Base-by-base conservation (phyloP, 2,113 vertebrate genomes). In the Corvus cornix region DNA sequence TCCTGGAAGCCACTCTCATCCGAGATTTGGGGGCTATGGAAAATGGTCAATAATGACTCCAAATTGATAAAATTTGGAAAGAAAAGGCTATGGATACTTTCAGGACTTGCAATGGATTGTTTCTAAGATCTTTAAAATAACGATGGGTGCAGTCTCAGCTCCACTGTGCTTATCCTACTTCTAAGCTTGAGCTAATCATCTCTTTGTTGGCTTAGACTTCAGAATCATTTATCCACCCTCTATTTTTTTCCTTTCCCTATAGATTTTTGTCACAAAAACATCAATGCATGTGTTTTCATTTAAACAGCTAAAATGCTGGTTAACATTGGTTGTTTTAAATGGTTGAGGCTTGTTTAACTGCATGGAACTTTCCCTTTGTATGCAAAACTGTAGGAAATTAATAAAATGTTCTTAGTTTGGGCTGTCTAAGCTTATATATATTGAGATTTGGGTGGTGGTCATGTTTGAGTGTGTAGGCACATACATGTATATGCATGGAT, bases 371-470 rank as follows among this genome's bases (percentile, higher is more conserved):
- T 69, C 53, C 8, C 68, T 68, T 66, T 70, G 58, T 48, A 75
- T 83, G 77, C 80, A 96, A 96, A 94, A 87, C 16, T 37, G 13
- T 37, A 68, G 48, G 73, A 95, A 73, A 59, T 85, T 30, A 77
- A 63, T 67, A 59, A 95, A 49, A 48, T 68, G 23, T 60, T 96
- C 60, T 63, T 85, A 78, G 31, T 37, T 64, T 53, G n/a, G 66
- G 35, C 24, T 55, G 51, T 43, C 4, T 69, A 46, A 60, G 39
- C 9, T 62, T 51, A 58, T 30, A 35, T 31, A 41, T 60, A 12
- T 33, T 72, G 81, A 92, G 31, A 83, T 94, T 44, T 49, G 77
- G 49, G 59, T 79, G 44, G 76, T 79, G 21, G 41, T 53, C 8
- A 6, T 63, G 66, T 84, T 4, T 26, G 39, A 55, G 5, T 35